Base-by-base conservation (phyloP, 2,113 vertebrate species). In the Carassius gibelio region DNA sequence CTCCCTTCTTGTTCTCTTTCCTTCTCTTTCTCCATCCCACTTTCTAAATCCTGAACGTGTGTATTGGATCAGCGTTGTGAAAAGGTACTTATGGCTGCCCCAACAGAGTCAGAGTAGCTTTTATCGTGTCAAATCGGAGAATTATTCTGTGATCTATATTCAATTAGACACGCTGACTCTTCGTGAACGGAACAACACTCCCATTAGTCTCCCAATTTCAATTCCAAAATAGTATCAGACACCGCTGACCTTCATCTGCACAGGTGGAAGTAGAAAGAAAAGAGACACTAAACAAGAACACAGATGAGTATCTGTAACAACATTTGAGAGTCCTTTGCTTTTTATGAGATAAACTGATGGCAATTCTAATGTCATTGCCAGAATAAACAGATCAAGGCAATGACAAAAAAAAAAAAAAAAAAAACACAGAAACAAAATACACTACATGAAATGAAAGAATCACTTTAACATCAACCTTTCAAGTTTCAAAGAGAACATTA, bases 121-220 rank as follows among this genome's bases (percentile, higher is more conserved):
- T 90, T 75, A 81, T 88, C 88, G 82, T 87, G 83, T 87, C 84
- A 76, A 68, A 89, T 85, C 75, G 36, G 13, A 80, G 52, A 55
- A 85, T 88, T 86, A 87, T 88, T 86, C 86, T 83, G 80, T 89
- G 84, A 88, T 89, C 88, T 83, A 89, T 88, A 80, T 87, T 90
- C 85, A 86, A 87, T 86, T 87, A 88, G 84, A 88, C 48, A 13
- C 21, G 5, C 34, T 21, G 55, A 75, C 84, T 81, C 66, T 57
- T 59, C 23, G 36, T 55, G 36, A 81, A 72, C 4, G 45, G 74
- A 83, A 74, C 77, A 87, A 84, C 84, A 83, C 75, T 55, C 66
- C 86, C 78, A 84, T 88, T 88, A 88, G 85, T 85, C 68, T 78
- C 34, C 1, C 38, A 79, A 88, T 86, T 82, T 87, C 86, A 48